phyloP scores from a whole-genome alignment of 1,140 invertebrate genomes.

The Drosophila watanabei region DNA sequence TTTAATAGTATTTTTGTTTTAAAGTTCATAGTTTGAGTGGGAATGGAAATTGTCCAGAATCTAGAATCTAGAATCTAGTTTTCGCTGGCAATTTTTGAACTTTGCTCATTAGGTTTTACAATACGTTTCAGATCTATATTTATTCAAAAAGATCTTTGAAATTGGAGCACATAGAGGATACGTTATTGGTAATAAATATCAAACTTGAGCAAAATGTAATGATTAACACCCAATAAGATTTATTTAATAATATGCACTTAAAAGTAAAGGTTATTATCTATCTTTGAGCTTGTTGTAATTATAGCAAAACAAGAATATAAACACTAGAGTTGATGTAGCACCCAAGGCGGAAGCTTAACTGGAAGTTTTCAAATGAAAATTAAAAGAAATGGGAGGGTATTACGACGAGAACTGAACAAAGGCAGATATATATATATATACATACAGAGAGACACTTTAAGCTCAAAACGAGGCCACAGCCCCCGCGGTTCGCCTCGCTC shows the following conservation, averaged over 20 bases:
- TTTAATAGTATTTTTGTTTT: too few species aligned
- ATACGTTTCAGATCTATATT: not conserved
- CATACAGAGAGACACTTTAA: conserved; percentile 6
- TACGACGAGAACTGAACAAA: conserved; percentile 12
- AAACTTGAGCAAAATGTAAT: not conserved
- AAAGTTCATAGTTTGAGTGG: too few species aligned
- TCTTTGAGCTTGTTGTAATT: not conserved
- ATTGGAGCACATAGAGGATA: not conserved
- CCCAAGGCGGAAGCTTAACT: conserved; percentile 2
- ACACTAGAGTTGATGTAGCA: not conserved
- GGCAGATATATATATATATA: not conserved
- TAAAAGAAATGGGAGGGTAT: conserved; percentile 19
- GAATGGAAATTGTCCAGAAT: too few species aligned
- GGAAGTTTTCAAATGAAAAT: not conserved
- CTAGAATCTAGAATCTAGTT: not conserved
- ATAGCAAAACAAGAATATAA: not conserved
- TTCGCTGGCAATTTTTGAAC: not conserved
- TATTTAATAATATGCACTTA: too few species aligned
- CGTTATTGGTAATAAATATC: not conserved
- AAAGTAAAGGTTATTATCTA: too few species aligned
- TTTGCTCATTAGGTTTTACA: not conserved
- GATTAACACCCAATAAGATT: not conserved
- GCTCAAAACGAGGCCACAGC: conserved; percentile 38
- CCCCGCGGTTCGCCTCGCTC: conserved; percentile 18
- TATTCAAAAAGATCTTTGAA: not conserved